phyloP scores from a whole-genome alignment of 2,113 vertebrate genomes.

The Sarotherodon lohbergeri region DNA sequence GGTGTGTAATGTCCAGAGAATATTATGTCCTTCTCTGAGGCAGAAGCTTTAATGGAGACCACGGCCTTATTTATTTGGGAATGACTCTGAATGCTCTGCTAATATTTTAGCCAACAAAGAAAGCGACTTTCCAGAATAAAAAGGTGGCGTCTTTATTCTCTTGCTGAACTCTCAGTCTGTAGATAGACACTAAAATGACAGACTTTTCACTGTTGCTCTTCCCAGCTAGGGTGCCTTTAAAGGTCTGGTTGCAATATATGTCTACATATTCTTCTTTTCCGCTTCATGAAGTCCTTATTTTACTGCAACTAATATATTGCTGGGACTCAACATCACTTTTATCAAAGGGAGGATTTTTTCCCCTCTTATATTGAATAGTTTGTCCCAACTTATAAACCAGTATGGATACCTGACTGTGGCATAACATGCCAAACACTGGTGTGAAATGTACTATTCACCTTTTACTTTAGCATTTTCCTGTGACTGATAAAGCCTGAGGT shows the following conservation, averaged over 20 bases:
- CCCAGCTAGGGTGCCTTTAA: neutral
- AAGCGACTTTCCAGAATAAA: slow-evolving; percentile 1
- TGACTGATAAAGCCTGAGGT: slow-evolving; percentile 16
- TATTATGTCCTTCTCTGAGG: slow-evolving; percentile 27
- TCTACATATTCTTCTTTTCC: neutral
- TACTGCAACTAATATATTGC: neutral
- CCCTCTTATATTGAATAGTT: neutral
- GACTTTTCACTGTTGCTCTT: neutral
- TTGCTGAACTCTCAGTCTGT: neutral
- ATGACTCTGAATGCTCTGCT: slow-evolving; percentile 19
- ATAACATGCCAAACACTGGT: neutral
- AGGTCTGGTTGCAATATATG: neutral
- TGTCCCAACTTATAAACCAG: neutral
- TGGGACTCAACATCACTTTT: neutral
- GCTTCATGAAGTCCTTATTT: neutral
- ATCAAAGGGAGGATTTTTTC: neutral
- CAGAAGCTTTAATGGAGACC: slow-evolving; percentile 48
- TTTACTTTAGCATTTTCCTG: neutral
- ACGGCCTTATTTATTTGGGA: slow-evolving; percentile 31
- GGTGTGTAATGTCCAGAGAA: slow-evolving; percentile 30
- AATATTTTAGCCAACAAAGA: slow-evolving; percentile 26
- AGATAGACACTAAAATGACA: neutral
- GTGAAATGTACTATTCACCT: neutral
- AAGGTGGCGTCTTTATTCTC: slow-evolving; percentile 25
- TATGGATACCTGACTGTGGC: neutral